Evolutionary conservation across 2,113 vertebrate species (phyloP), one percentile per base, ranked within the genome.

Genomic region (Anseranas semipalmata): DNA sequence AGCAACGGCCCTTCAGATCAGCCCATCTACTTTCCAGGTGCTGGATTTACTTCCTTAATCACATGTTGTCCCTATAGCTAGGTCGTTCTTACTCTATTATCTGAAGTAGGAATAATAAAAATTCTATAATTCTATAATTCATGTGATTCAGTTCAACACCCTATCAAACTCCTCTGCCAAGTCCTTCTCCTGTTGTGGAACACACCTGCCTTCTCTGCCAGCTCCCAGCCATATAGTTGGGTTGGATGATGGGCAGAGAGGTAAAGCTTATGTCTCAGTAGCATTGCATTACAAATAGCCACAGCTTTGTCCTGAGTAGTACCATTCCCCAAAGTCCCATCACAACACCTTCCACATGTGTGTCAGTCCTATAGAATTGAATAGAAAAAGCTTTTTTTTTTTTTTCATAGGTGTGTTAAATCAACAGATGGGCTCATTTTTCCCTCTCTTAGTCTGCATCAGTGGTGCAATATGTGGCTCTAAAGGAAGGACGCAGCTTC

Each of bases 331-430:
- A 39, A 60, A 79, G 48, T 39, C 3, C 3, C 10, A 43, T 11
- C 5, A 8, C 8, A 5, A 39, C 33, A 43, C 25, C 19, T 77
- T 83, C 52, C 13, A 27, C 32, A 20, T 3, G 3, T 53, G 30
- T 14, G 21, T 67, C 33, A 84, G 52, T 56, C 25, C 52, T 75
- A 27, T 10, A 65, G 24, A 91, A 86, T 2, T 32, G 20, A 71
- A 67, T 20, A 71, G 37, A 14, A 73, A 89, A 73, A 89, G 43
- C 4, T n/a, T 14, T 43, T 3, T 4, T 25, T 21, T 77, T 56
- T 67, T 55, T 24, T 3, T 2, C 15, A 22, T 10, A 52, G 5
- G 2, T 41, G 6, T 0, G 1, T 58, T 66, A 59, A 27, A 71
- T 85, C n/a, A 70, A 62, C 6, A 0, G 0, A 22, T 48, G 21